phyloP scores from a whole-genome alignment of 2,888 invertebrate genomes.

The Phengaris arion region DNA sequence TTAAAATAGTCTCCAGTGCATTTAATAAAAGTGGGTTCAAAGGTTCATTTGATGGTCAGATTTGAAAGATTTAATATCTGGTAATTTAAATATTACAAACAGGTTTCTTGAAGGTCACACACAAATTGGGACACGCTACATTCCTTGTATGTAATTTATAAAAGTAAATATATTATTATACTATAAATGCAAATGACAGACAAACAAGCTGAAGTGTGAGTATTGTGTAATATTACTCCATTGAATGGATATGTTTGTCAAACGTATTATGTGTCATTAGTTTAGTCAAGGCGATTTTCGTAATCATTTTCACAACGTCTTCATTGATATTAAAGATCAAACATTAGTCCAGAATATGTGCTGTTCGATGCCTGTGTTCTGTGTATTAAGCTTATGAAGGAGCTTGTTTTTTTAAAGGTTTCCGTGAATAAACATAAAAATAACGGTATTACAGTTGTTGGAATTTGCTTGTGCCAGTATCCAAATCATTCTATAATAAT shows the following conservation, averaged over 20 bases:
- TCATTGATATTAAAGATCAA: slow-evolving; percentile 29
- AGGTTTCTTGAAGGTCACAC: slow-evolving; percentile 10
- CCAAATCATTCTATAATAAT: no score
- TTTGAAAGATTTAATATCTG: neutral
- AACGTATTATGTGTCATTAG: slow-evolving; percentile 63
- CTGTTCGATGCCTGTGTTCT: neutral
- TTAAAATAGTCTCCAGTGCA: neutral
- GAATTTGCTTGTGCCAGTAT: no score
- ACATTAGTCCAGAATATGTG: neutral
- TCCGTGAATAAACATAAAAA: neutral
- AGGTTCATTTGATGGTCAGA: neutral
- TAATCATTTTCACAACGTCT: slow-evolving; percentile 50
- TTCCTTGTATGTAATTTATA: slow-evolving; percentile 24
- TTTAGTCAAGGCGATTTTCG: slow-evolving; percentile 71
- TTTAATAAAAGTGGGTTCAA: neutral
- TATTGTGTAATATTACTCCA: slow-evolving; percentile 61
- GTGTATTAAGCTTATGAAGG: neutral
- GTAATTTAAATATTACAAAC: neutral
- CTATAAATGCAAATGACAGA: slow-evolving; percentile 41
- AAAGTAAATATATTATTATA: slow-evolving; percentile 2
- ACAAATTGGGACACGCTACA: slow-evolving; percentile 18
- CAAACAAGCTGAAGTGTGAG: slow-evolving; percentile 55
- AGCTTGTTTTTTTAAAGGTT: neutral
- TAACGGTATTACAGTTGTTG: no score
- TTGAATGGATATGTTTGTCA: slow-evolving; percentile 68